Evolutionary conservation across 2,888 invertebrate species (phyloP).

Genomic region (Drosophila greeni): DNA sequence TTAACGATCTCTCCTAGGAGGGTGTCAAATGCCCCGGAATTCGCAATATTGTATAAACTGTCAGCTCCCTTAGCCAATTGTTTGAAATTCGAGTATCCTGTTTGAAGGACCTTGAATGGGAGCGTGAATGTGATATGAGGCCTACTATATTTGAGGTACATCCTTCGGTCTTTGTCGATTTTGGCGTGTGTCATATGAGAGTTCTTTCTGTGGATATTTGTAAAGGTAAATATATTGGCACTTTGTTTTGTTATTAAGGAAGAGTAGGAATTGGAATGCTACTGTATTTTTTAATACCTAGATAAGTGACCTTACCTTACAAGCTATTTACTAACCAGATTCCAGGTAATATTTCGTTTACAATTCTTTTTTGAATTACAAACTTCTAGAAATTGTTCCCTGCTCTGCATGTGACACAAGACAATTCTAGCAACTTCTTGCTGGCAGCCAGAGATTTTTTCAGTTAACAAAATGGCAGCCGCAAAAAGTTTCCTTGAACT

Average conservation of each 20-base stretch:
- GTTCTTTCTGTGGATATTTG: background rate
- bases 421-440: constrained; percentile 31
- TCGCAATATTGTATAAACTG: constrained; percentile 68
- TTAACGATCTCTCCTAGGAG: constrained; percentile 52
- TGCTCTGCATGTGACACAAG: constrained; percentile 57
- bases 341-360: background rate
- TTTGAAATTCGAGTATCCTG: constrained; percentile 68
- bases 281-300: background rate
- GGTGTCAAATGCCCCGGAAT: constrained; percentile 67
- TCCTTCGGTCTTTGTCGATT: background rate
- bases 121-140: constrained; percentile 27
- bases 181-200: constrained; percentile 64
- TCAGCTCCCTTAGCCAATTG: constrained; percentile 47
- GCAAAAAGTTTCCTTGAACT: constrained; percentile 60
- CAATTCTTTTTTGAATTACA: background rate
- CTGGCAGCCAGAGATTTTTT: constrained; percentile 27
- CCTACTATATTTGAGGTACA: background rate
- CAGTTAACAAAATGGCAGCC: constrained; percentile 42
- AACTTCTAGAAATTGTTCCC: background rate
- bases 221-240: background rate
- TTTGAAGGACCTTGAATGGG: constrained; percentile 21
- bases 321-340: background rate
- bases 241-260: background rate
- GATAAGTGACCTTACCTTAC: background rate
- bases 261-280: background rate